These are phyloP conservation scores for Paraplagusia blochii DNA, from an alignment of 2,113 vertebrate genomes.

Conservation along the genomic window DNA sequence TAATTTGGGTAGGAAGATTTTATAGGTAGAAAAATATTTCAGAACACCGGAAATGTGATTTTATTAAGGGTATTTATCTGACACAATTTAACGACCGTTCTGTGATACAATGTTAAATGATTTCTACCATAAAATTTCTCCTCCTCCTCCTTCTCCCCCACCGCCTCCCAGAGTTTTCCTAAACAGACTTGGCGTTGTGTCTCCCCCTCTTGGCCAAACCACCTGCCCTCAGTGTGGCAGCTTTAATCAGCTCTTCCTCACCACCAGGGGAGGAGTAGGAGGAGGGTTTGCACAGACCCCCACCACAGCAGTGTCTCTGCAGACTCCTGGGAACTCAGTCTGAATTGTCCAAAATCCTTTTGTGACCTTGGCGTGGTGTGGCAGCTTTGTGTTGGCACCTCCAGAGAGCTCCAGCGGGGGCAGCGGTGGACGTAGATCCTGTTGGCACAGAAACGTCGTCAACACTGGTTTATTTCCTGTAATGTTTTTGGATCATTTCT, in stretches of 20 bases:
- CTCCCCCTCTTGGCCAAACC: constrained; percentile 43
- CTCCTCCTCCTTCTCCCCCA: constrained; percentile 1
- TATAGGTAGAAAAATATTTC: too few species aligned
- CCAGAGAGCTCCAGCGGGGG: constrained; percentile 16
- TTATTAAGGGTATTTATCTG: too few species aligned
- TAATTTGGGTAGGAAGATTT: too few species aligned
- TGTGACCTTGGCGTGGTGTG: constrained; percentile 35
- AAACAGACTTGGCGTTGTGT: constrained; percentile 9
- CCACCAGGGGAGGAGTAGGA: not conserved
- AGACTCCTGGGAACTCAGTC: constrained; percentile 12
- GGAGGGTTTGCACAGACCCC: constrained; percentile 3
- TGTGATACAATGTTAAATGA: too few species aligned
- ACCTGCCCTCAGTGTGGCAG: constrained; percentile 33
- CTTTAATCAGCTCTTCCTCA: constrained; percentile 23
- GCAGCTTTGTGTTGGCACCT: constrained; percentile 25
- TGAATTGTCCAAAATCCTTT: constrained; percentile 23
- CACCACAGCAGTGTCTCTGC: not conserved
- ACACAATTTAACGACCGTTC: too few species aligned
- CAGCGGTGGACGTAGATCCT: constrained; percentile 29
- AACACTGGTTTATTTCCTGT: constrained; percentile 16
- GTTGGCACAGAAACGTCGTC: constrained; percentile 41
- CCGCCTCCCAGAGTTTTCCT: too few species aligned
- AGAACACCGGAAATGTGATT: too few species aligned
- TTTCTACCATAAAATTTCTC: too few species aligned
- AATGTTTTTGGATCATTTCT: constrained; percentile 38